Base-by-base conservation (phyloP, 2,113 vertebrate species). In the Cynocephalus volans region DNA sequence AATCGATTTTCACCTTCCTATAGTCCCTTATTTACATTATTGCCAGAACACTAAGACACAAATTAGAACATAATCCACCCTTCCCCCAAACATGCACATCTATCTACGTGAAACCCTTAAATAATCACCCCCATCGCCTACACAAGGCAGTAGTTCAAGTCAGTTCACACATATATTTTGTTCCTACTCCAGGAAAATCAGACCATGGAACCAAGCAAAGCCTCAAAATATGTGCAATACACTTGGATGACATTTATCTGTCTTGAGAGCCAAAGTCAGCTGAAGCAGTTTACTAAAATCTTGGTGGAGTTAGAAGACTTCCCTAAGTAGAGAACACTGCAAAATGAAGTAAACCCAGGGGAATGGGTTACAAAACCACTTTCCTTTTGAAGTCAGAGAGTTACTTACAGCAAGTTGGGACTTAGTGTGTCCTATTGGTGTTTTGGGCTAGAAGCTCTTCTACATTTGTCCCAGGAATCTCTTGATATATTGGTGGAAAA, bases 151-250 rank as follows among this genome's bases (percentile, higher is more conserved):
- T 54, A 64, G 41, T 28, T 82, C 23, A 82, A 95, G n/a, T 65
- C 36, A 62, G 3, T 52, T 93, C 90, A 90, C 33, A 83, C 4
- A 41, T 23, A 23, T 4, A 50, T n/a, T 94, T 93, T 14, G 18
- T 89, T 90, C 88, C 64, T 90, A n/a, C 26, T 41, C 54, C n/a
- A 67, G 52, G 9, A 96, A 96, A 95, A 81, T 73, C 41, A 92
- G 69, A 86, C 11, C 36, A 85, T 50, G 31, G 45, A 92, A 26
- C 41, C 72, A 83, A 77, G 83, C 17, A 87, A 95, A 97, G 8
- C 14, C 17, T 93, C 88, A 41, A 90, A 80, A 75, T 93, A 76
- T 3, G 17, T 56, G 62, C 36, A 67, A 21, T 86, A 36, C 54
- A 45, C 56, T 0, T 75, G 23, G 24, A 90, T 31, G 28, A 31